Evolutionary conservation across 2,113 vertebrate genomes (phyloP).

Genomic region (Herpailurus yagouaroundi): DNA sequence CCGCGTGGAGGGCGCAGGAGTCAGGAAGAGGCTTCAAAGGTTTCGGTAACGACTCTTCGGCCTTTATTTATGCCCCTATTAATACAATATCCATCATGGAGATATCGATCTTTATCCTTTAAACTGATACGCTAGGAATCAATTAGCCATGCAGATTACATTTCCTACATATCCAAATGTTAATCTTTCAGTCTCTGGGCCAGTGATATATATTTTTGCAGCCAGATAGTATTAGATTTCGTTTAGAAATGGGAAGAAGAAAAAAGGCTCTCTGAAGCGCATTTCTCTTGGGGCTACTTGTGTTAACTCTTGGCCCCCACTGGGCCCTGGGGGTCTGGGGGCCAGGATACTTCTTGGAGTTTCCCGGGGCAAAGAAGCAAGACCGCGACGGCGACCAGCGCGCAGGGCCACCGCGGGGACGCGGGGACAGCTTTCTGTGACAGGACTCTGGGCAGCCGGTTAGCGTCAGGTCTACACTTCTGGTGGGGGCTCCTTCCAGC

Average conservation of each 20-base stretch:
- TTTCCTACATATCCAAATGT: conserved; percentile 90
- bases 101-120: conserved; percentile 91
- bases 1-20: conserved; percentile 71
- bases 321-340: not conserved
- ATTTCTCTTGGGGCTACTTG: conserved; percentile 83
- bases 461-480: not conserved
- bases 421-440: not conserved
- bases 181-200: conserved; percentile 85
- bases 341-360: fast-evolving
- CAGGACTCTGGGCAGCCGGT: fast-evolving
- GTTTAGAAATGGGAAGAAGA: conserved; percentile 67
- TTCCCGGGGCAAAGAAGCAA: not conserved
- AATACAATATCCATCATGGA: conserved; percentile 89
- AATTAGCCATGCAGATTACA: conserved; percentile 92
- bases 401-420: fast-evolving
- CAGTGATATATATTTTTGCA: conserved; percentile 81
- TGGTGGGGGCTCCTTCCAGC: fast-evolving
- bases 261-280: conserved; percentile 49
- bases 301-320: conserved; percentile 55
- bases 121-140: conserved; percentile 90
- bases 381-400: not conserved
- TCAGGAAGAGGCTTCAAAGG: conserved; percentile 85
- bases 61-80: conserved; percentile 90
- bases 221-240: conserved; percentile 86
- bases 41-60: conserved; percentile 84